Conservation (phyloP, 2,888 invertebrate species). For the Thymelicus acteon region DNA sequence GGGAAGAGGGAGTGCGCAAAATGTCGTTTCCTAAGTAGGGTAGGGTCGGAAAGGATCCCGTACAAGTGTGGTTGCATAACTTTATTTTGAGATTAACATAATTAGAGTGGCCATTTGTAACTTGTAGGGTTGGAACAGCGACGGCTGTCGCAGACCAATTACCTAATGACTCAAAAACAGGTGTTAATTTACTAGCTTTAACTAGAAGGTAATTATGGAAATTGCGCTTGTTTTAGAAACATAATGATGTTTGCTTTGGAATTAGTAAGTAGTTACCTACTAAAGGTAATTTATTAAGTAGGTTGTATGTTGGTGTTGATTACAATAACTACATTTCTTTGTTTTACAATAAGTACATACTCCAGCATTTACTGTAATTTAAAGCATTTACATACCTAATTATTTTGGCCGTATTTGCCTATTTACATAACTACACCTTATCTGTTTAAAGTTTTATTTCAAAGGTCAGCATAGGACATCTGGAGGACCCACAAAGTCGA, state of each 20-base stretch:
- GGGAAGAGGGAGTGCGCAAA: slow-evolving; percentile 61
- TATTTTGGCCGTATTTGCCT: too few relatives aligned
- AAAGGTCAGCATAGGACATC: slow-evolving; percentile 47
- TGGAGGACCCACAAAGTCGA: slow-evolving; percentile 42
- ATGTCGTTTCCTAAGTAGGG: slow-evolving; percentile 61
- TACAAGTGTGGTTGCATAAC: slow-evolving; percentile 74
- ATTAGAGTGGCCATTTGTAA: slow-evolving; percentile 68
- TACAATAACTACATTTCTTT: neutral
- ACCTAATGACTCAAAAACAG: slow-evolving; percentile 58
- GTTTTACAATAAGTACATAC: neutral
- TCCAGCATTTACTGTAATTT: too few relatives aligned
- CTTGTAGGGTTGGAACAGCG: slow-evolving; percentile 59
- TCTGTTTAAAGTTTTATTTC: slow-evolving; percentile 47
- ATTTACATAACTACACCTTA: slow-evolving; percentile 31
- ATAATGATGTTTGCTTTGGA: neutral
- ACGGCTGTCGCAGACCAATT: slow-evolving; percentile 51
- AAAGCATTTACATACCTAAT: too few relatives aligned
- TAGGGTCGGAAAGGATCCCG: slow-evolving; percentile 58
- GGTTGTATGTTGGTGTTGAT: neutral
- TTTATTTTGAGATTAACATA: slow-evolving; percentile 82
- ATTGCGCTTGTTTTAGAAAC: neutral
- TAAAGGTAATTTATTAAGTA: neutral
- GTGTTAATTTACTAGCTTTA: slow-evolving; percentile 52
- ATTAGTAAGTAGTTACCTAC: neutral
- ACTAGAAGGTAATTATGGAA: slow-evolving; percentile 6